phyloP scores from a whole-genome alignment of 2,113 vertebrate species.

The Scomber scombrus region DNA sequence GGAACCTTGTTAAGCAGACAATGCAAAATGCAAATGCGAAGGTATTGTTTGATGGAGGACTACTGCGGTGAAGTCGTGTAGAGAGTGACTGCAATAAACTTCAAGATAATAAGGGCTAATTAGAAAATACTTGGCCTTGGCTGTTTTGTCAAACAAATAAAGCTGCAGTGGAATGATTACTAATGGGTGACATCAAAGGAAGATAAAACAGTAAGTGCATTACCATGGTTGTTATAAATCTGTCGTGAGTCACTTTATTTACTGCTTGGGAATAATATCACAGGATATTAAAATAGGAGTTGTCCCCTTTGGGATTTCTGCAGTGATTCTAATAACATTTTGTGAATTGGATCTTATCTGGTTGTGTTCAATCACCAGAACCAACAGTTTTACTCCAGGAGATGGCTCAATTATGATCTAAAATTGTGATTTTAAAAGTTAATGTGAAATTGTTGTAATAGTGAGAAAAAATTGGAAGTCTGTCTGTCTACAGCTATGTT shows the following conservation, averaged over 20 bases:
- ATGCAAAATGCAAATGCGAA: constrained; percentile 63
- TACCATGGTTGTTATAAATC: constrained; percentile 39
- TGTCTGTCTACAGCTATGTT: too few species aligned
- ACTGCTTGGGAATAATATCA: constrained; percentile 26
- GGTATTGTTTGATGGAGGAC: constrained; percentile 49
- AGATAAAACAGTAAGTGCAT: constrained; percentile 48
- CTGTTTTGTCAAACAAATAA: constrained; percentile 50
- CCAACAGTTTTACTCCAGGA: background rate
- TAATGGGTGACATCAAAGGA: constrained; percentile 56
- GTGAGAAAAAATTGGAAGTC: background rate
- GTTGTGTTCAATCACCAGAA: background rate
- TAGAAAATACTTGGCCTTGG: constrained; percentile 60
- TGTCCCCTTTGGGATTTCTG: constrained; percentile 2
- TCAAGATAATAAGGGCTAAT: constrained; percentile 57
- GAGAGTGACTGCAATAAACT: constrained; percentile 53
- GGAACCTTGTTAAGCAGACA: constrained; percentile 52
- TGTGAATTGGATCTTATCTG: background rate
- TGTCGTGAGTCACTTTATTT: constrained; percentile 44
- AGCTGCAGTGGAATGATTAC: constrained; percentile 50
- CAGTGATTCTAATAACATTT: background rate
- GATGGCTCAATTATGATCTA: background rate
- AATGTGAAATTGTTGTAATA: background rate
- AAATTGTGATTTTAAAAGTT: background rate
- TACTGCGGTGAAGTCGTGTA: constrained; percentile 19
- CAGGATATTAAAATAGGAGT: background rate